Percentiles rank a stretch among this genome's conserved stretches.
These are phyloP conservation scores for Torymus auratus DNA, from an alignment of 2,888 invertebrate species.

Conservation along the genomic window DNA sequence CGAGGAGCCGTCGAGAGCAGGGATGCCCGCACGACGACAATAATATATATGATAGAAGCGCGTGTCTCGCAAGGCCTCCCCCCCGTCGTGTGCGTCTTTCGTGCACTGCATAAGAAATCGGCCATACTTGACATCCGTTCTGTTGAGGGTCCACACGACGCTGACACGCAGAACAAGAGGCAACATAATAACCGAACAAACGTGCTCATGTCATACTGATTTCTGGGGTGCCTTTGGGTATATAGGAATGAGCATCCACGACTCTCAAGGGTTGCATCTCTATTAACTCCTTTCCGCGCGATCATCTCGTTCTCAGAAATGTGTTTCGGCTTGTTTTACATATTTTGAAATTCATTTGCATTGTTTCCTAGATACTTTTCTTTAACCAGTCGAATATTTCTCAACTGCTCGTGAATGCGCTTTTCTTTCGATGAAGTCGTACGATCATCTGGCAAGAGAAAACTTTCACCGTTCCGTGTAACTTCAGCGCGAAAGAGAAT, in stretches of 20 bases:
- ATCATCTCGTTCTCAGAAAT: conserved; percentile 18
- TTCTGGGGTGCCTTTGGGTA: background rate
- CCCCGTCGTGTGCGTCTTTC: conserved; percentile 2
- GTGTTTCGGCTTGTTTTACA: background rate
- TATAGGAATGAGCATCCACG: conserved; percentile 3
- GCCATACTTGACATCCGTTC: too few species aligned
- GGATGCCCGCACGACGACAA: too few species aligned
- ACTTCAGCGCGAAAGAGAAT: too few species aligned
- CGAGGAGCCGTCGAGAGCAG: too few species aligned
- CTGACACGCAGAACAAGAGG: background rate
- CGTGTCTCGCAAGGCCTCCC: background rate
- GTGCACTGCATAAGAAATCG: background rate
- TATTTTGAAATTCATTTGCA: too few species aligned
- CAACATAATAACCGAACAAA: background rate
- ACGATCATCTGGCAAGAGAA: too few species aligned
- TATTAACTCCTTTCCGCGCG: conserved; percentile 8
- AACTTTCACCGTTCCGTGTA: too few species aligned
- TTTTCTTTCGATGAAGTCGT: too few species aligned
- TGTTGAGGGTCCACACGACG: background rate
- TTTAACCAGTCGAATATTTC: too few species aligned
- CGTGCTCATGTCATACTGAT: background rate
- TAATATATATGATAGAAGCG: too few species aligned
- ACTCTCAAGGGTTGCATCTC: conserved; percentile 11
- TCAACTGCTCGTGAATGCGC: too few species aligned
- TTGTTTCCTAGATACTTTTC: too few species aligned